Percentiles rank a stretch among this genome's conserved stretches.
Evolutionary conservation across 2,113 vertebrate genomes (phyloP).

Genomic region (Mungos mungo): DNA sequence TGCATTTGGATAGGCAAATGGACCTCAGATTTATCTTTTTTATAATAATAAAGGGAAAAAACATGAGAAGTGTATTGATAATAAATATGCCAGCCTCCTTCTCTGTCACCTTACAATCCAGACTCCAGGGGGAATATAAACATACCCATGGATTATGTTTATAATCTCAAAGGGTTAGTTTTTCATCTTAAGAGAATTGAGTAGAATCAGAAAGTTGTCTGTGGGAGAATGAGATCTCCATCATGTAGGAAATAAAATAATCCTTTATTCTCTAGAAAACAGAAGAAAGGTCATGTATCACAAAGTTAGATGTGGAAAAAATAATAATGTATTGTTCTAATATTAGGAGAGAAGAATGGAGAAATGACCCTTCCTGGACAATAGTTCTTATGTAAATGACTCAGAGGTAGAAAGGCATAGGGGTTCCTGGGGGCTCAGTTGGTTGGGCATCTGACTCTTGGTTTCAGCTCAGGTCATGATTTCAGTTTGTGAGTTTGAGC

Average conservation of each 20-base stretch:
- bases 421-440: too few relatives aligned
- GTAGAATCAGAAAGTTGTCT: slow-evolving; percentile 40
- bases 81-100: slow-evolving; percentile 46
- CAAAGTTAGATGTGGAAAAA: slow-evolving; percentile 9
- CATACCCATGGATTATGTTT: slow-evolving; percentile 33
- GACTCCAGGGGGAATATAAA: slow-evolving; percentile 33
- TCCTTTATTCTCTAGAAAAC: slow-evolving; percentile 14
- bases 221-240: slow-evolving; percentile 17
- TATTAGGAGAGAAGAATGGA: background rate
- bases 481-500: too few relatives aligned
- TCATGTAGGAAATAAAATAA: slow-evolving; percentile 37
- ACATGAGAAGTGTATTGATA: background rate
- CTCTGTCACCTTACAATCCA: background rate
- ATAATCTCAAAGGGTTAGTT: slow-evolving; percentile 55
- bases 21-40: slow-evolving; percentile 33
- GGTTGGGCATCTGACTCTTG: too few relatives aligned
- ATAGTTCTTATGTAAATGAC: slow-evolving; percentile 14
- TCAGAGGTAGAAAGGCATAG: background rate
- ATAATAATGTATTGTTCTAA: background rate
- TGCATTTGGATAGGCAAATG: slow-evolving; percentile 38
- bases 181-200: slow-evolving; percentile 46
- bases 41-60: slow-evolving; percentile 37
- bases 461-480: too few relatives aligned
- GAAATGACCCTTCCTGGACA: slow-evolving; percentile 6
- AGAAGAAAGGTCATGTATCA: slow-evolving; percentile 13